phyloP scores from a whole-genome alignment of 2,888 invertebrate species.

The Nowickia ferox region DNA sequence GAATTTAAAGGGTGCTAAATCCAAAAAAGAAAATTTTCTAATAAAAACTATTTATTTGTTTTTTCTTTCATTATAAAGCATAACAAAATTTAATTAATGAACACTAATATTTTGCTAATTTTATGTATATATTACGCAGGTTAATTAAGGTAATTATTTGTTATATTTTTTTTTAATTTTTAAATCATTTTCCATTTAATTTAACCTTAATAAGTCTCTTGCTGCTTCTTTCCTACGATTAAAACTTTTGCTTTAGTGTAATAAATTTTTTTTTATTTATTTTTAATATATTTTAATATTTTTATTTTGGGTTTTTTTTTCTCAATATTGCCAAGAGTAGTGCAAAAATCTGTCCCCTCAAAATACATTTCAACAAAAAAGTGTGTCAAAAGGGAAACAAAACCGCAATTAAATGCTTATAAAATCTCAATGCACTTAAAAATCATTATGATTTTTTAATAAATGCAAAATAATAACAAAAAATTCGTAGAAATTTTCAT shows the following conservation, averaged over 20 bases:
- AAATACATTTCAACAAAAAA: background rate
- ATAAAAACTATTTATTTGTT: background rate
- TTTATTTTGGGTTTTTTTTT: no score
- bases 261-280: no score
- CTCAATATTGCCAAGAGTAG: no score
- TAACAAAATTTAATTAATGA: background rate
- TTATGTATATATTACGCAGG: no score
- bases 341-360: background rate
- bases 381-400: slow-evolving; percentile 29
- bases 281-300: no score
- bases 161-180: no score
- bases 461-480: background rate
- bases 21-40: background rate
- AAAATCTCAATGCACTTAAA: slow-evolving; percentile 16
- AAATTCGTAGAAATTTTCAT: slow-evolving; percentile 63
- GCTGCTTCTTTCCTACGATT: no score
- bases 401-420: slow-evolving; percentile 7
- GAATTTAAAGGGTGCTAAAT: background rate
- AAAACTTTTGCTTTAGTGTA: no score
- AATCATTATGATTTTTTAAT: slow-evolving; percentile 34
- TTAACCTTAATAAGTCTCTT: no score
- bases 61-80: no score
- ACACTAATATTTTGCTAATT: background rate
- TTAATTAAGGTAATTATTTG: no score
- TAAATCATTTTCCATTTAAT: no score